Conservation (phyloP, 2,113 vertebrate species). For the Gymnorhina tibicen region DNA sequence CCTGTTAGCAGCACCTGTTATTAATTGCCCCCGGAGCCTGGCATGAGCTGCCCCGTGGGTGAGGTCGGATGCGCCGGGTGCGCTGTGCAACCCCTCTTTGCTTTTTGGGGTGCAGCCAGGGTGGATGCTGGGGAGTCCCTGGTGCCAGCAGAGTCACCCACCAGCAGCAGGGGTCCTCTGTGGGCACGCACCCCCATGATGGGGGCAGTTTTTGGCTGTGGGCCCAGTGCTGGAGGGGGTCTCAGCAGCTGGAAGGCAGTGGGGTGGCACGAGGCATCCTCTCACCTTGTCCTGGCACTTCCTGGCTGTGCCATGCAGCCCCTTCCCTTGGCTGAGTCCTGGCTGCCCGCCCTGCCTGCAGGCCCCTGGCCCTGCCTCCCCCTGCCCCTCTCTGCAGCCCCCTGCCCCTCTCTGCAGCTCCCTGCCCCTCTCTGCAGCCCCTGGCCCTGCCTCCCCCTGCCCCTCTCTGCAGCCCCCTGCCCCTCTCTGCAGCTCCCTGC, state of each 20-base stretch:
- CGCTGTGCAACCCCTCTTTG: fast-evolving
- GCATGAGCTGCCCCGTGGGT: fast-evolving
- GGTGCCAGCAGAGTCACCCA: neutral
- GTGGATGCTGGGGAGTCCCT: neutral
- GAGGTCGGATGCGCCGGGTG: neutral
- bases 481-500: no score
- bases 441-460: no score
- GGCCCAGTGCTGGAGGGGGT: no score
- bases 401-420: neutral
- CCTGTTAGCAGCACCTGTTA: neutral
- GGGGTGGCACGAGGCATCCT: neutral
- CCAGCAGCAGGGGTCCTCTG: fast-evolving
- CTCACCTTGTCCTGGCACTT: neutral
- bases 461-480: no score
- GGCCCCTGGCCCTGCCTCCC: neutral
- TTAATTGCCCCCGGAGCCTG: neutral
- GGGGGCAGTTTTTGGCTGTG: neutral
- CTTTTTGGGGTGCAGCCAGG: neutral
- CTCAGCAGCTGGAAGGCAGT: neutral
- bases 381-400: neutral
- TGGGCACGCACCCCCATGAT: fast-evolving
- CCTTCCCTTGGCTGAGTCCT: neutral
- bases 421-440: no score
- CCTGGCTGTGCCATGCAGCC: neutral
- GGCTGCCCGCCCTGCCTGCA: neutral